These are phyloP conservation scores for Esox masquinongy DNA, from an alignment of 2,797 vertebrate genomes.

Conservation along the genomic window DNA sequence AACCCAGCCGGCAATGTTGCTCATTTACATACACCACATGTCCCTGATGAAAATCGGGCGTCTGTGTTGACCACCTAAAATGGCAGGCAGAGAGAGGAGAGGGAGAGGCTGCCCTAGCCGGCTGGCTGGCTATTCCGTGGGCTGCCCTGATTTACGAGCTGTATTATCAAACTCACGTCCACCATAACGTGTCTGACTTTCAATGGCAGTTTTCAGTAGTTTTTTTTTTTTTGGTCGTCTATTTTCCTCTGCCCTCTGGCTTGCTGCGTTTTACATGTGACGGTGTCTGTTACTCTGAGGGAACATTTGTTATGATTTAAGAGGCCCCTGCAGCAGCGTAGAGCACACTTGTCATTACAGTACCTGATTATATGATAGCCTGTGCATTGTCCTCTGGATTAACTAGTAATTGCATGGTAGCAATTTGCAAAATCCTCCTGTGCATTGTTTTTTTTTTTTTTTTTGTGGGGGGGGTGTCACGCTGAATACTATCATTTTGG, in stretches of 20 bases:
- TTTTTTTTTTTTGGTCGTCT: not conserved
- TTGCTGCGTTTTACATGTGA: not conserved
- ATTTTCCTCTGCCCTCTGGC: not conserved
- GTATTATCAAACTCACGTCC: constrained; percentile 3
- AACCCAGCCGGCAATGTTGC: constrained; percentile 49
- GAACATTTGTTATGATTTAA: constrained; percentile 3
- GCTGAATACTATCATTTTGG: not conserved
- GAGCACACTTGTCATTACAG: not conserved
- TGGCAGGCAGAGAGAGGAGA: constrained; percentile 29
- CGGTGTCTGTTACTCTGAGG: not conserved
- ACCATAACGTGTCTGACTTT: constrained; percentile 3
- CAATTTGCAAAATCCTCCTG: not conserved
- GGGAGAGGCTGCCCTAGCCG: not conserved
- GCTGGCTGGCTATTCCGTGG: not conserved
- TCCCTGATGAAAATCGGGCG: constrained; percentile 60
- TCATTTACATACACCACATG: constrained; percentile 57
- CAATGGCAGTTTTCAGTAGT: not conserved
- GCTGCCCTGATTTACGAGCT: not conserved
- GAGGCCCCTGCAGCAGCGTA: not conserved
- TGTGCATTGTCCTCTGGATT: not conserved
- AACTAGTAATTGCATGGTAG: constrained; percentile 1
- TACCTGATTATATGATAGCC: not conserved
- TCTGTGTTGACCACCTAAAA: constrained; percentile 58
- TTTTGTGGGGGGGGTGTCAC: not conserved
- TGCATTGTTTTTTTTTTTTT: not conserved